Percentiles rank a stretch among this genome's conserved stretches.
These are phyloP conservation scores for Oryzias sinensis DNA, from an alignment of 2,797 vertebrate species.

Conservation along the genomic window DNA sequence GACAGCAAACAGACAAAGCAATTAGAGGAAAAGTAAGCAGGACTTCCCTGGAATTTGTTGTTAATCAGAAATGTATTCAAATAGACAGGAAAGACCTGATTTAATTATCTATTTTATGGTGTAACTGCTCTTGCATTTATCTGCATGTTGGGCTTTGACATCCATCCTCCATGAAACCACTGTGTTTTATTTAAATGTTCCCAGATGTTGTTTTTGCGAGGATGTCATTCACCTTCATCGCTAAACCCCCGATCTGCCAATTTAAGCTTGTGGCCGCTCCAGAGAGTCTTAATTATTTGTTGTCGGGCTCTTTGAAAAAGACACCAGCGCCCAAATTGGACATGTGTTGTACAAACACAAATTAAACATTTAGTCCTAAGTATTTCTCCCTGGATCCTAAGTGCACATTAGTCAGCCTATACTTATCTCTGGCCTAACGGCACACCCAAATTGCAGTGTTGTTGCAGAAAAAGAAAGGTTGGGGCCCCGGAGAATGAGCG, in stretches of 20 bases:
- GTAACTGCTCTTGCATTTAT: constrained; percentile 17
- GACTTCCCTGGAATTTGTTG: background rate
- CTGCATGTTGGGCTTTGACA: constrained; percentile 1
- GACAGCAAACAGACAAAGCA: background rate
- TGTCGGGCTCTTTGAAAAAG: constrained; percentile 58
- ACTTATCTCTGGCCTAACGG: constrained; percentile 70
- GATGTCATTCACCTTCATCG: constrained; percentile 47
- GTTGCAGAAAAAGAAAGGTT: constrained; percentile 65
- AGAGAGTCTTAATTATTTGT: constrained; percentile 62
- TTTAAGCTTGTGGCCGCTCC: constrained; percentile 44
- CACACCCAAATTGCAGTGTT: constrained; percentile 75
- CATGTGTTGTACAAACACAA: constrained; percentile 73
- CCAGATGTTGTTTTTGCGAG: constrained; percentile 43
- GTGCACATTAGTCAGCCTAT: constrained; percentile 74
- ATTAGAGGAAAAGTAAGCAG: background rate
- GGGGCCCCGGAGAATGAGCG: constrained; percentile 52
- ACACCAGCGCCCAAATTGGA: constrained; percentile 63
- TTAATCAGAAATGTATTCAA: too few relatives aligned
- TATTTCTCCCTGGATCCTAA: constrained; percentile 68
- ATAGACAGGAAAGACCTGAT: background rate
- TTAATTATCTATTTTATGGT: background rate
- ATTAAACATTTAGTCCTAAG: constrained; percentile 73
- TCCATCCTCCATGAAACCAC: constrained; percentile 8
- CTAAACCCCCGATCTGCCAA: constrained; percentile 13
- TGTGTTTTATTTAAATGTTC: constrained; percentile 27